Base-by-base conservation (phyloP, 2,797 vertebrate species). In the Acomys russatus region DNA sequence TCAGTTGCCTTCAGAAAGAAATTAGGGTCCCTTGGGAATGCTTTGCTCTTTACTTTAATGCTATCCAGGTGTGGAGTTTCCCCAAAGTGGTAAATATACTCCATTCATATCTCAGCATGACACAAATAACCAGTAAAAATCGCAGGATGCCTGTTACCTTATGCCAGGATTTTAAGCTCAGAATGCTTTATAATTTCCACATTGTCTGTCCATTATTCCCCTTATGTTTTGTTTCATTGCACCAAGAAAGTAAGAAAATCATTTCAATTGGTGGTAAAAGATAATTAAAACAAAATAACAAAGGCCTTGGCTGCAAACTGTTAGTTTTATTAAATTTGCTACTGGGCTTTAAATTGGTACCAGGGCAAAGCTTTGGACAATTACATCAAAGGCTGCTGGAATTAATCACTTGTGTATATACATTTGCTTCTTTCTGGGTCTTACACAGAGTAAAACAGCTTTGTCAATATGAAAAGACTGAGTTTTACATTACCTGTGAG, bases 321-420 rank as follows among this genome's bases (percentile, higher is more conserved):
- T 97, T 74, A 97, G 97, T 98, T 97, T 96, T 97, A 95, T 97
- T 97, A 97, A 98, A 98, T 18, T 22, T 97, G 98, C 98, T 98
- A 97, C 98, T 97, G 97, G 97, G 96, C 97, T 98, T 98, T 98
- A 96, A 98, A 98, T 98, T 98, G 96, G 97, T 98, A 98, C 96
- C 98, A 98, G 98, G 95, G 76, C 91, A 97, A 96, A 97, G 98
- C 96, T 92, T 98, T 98, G 92, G 87, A 97, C 18, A 93, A 96
- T 98, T 98, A 85, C 97, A 95, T 98, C 97, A 96, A 98, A 98
- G 97, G 88, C 97, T 96, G 63, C 97, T 98, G 98, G 96, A 98
- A 93, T 98, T 98, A 98, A 98, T 98, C 95, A 97, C 83, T 95
- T 96, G 76, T 90, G 83, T 96, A 74, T 96, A 15, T 85, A 96